Conservation (phyloP, 2,113 vertebrate genomes). For the Microcebus jonahi region DNA sequence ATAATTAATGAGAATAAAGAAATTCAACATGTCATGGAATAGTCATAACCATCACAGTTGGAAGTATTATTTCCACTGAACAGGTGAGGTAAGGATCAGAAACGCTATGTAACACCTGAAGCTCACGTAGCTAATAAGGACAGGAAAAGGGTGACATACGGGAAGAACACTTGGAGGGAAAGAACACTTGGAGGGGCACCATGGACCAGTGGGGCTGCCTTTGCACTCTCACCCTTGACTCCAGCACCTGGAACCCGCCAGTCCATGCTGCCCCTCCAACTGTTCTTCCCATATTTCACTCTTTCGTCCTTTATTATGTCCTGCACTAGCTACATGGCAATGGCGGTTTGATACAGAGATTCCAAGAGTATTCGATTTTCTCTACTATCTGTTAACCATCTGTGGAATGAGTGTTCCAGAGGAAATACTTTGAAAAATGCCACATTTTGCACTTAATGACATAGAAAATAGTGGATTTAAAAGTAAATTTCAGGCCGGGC, state of each 20-base stretch:
- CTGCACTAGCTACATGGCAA: neutral
- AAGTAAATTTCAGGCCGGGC: slow-evolving; percentile 54
- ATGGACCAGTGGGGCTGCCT: neutral
- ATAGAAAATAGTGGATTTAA: slow-evolving; percentile 43
- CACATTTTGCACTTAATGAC: slow-evolving; percentile 12
- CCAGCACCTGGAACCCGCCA: neutral
- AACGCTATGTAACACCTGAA: neutral
- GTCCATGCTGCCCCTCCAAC: no score
- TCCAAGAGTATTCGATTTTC: neutral
- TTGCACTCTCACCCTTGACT: neutral
- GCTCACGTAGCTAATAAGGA: neutral
- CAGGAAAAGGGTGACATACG: no score
- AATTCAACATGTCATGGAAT: neutral
- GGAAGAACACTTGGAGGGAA: no score
- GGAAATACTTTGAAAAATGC: neutral
- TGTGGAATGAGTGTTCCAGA: neutral
- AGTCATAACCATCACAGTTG: neutral
- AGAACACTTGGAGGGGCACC: no score
- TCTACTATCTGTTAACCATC: neutral
- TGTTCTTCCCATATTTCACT: rapidly evolving
- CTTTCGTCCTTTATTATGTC: neutral
- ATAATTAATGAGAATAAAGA: neutral
- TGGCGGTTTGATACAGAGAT: neutral
- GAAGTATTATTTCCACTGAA: neutral
- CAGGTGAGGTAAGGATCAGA: neutral